phyloP scores from a whole-genome alignment of 2,888 invertebrate species.

The Drosophila rellima region DNA sequence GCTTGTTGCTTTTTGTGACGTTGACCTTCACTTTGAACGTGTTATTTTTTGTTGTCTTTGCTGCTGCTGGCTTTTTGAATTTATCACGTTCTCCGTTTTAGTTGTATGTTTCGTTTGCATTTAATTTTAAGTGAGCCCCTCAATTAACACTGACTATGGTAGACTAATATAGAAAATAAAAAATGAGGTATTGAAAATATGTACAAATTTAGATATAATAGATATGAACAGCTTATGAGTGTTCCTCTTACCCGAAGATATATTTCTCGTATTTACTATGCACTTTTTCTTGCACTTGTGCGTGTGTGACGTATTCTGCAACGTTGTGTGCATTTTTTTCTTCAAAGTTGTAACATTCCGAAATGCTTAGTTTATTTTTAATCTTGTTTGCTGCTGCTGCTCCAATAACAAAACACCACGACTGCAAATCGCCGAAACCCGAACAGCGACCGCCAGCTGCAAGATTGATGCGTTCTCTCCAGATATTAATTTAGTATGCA shows the following conservation, averaged over 20 bases:
- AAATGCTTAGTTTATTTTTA: constrained; percentile 65
- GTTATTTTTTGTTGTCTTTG: constrained; percentile 52
- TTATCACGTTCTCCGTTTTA: constrained; percentile 57
- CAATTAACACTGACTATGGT: constrained; percentile 47
- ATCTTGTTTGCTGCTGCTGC: constrained; percentile 63
- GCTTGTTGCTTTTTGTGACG: constrained; percentile 52
- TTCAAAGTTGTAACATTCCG: constrained; percentile 43
- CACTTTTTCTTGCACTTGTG: constrained; percentile 47
- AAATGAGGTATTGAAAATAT: constrained; percentile 19
- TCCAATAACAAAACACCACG: constrained; percentile 79
- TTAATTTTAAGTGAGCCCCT: constrained; percentile 47
- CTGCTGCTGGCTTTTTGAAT: constrained; percentile 36
- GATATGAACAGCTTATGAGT: constrained; percentile 8
- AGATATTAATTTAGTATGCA: constrained; percentile 21
- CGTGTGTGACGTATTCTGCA: constrained; percentile 29
- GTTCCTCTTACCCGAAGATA: constrained; percentile 31
- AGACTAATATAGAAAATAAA: constrained; percentile 5
- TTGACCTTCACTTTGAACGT: constrained; percentile 84
- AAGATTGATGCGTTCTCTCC: constrained; percentile 19
- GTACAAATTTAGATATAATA: constrained; percentile 4
- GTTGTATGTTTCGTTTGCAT: constrained; percentile 50
- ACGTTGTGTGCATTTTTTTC: constrained; percentile 43
- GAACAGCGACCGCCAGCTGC: constrained; percentile 27
- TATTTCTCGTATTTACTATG: constrained; percentile 28
- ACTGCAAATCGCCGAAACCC: constrained; percentile 63